Conservation (phyloP, 1,140 invertebrate species). For the Trichoplusia ni region DNA sequence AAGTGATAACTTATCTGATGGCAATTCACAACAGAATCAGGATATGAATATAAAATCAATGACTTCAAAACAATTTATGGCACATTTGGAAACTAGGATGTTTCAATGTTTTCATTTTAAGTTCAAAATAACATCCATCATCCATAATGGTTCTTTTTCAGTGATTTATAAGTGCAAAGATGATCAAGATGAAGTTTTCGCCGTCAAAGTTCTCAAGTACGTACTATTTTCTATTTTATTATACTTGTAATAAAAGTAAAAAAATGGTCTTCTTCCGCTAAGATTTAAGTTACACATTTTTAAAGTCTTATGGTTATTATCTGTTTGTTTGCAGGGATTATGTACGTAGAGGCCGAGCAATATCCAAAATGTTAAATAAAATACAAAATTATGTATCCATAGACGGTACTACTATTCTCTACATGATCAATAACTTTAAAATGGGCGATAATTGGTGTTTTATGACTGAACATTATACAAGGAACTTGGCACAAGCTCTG, state of each 20-base stretch:
- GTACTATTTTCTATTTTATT: slow-evolving; percentile 20
- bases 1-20: no score
- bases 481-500: slow-evolving; percentile 45
- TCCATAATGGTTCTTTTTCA: slow-evolving; percentile 46
- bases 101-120: not conserved
- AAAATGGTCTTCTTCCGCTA: no score
- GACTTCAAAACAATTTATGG: not conserved
- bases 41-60: not conserved
- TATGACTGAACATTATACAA: slow-evolving; percentile 56
- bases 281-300: no score
- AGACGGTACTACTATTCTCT: slow-evolving; percentile 30
- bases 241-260: not conserved
- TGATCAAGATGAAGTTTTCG: slow-evolving; percentile 32
- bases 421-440: slow-evolving; percentile 36
- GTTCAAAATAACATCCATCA: slow-evolving; percentile 27
- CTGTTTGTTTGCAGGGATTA: not conserved
- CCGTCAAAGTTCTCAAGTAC: slow-evolving; percentile 50
- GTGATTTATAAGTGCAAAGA: slow-evolving; percentile 50
- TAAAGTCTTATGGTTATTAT: no score
- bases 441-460: slow-evolving; percentile 39
- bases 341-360: not conserved
- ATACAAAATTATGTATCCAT: slow-evolving; percentile 41
- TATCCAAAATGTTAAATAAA: slow-evolving; percentile 37
- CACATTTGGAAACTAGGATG: not conserved
- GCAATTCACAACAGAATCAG: no score